Evolutionary conservation across 2,113 vertebrate species (phyloP).

Genomic region (Prionailurus viverrinus): DNA sequence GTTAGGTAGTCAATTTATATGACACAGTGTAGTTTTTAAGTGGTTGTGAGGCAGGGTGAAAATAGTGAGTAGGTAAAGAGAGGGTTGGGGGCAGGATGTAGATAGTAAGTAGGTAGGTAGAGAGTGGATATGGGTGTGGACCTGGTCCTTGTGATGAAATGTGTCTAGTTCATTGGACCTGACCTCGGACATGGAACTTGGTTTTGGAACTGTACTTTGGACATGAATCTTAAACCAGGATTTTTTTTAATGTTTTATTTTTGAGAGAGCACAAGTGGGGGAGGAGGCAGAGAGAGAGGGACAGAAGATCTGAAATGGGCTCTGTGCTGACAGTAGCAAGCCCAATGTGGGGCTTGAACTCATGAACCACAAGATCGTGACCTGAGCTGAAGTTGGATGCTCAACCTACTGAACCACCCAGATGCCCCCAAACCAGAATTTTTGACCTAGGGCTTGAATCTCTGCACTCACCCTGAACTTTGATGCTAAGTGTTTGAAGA

Average conservation of each 20-base stretch:
- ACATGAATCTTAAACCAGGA: not conserved
- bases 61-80: not conserved
- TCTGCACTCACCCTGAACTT: not conserved
- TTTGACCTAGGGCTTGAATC: not conserved
- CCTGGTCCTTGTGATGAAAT: not conserved
- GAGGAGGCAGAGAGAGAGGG: no score
- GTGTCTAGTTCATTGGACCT: not conserved
- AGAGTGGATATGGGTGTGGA: not conserved
- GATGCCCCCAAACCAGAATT: not conserved
- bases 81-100: not conserved
- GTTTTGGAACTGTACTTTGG: not conserved
- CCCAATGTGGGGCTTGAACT: no score
- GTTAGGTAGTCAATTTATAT: not conserved
- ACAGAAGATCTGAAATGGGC: no score
- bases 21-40: not conserved
- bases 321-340: no score
- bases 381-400: no score
- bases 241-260: not conserved
- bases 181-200: not conserved
- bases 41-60: not conserved
- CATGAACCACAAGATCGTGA: no score
- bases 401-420: no score
- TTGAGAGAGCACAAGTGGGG: no score
- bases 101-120: not conserved
- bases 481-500: not conserved